These are phyloP conservation scores for Paraescarpia echinospica DNA, from an alignment of 1,140 invertebrate species.

Conservation along the genomic window DNA sequence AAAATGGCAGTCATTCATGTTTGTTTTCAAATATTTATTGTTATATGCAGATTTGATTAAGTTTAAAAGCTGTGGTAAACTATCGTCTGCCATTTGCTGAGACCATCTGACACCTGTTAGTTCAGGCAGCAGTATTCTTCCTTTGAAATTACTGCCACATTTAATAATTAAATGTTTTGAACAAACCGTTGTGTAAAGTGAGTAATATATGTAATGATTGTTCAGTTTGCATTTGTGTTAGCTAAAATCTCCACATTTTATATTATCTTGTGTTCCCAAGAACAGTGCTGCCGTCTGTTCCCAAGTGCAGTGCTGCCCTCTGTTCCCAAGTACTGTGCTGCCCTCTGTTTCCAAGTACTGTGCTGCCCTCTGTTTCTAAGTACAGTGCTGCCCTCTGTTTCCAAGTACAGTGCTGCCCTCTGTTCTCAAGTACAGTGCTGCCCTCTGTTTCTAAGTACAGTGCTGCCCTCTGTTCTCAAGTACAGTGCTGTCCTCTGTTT, in stretches of 20 bases:
- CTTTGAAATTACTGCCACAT: background rate
- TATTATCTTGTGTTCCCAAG: background rate
- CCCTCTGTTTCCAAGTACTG: background rate
- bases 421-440: background rate
- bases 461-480: background rate
- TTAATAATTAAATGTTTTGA: background rate
- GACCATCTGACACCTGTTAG: too few species aligned
- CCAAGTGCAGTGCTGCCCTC: background rate
- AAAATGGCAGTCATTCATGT: background rate
- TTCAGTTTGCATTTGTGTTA: background rate
- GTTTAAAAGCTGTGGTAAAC: too few species aligned
- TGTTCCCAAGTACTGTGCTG: background rate
- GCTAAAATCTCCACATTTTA: too few species aligned
- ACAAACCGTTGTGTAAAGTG: background rate
- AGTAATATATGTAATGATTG: background rate
- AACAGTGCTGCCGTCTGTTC: background rate
- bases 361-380: too few species aligned
- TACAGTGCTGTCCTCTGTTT: background rate
- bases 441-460: background rate
- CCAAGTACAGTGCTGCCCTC: background rate
- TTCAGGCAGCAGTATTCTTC: background rate
- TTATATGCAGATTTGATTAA: too few species aligned
- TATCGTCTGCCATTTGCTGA: too few species aligned
- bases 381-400: background rate
- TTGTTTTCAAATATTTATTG: background rate